These are phyloP conservation scores for Dinoponera quadriceps DNA, from an alignment of 1,140 invertebrate genomes.

Conservation along the genomic window DNA sequence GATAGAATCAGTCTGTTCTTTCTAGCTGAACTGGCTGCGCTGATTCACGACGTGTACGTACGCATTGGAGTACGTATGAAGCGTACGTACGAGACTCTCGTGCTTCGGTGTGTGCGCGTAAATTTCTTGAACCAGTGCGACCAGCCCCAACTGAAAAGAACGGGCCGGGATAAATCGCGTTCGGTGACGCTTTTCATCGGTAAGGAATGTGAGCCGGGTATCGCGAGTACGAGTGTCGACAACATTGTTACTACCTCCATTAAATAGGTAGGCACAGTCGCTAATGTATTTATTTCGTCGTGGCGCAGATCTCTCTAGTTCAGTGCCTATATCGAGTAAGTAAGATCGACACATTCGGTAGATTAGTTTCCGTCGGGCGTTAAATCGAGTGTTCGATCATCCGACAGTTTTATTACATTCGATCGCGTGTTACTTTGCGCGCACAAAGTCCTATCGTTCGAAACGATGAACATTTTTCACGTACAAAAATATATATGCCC, in stretches of 20 bases:
- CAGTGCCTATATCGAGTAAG: constrained; percentile 48
- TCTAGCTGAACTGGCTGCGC: no score
- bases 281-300: constrained; percentile 51
- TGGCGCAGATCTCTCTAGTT: constrained; percentile 41
- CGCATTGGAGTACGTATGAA: no score
- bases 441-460: not conserved
- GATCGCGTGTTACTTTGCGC: not conserved
- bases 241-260: constrained; percentile 45
- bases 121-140: no score
- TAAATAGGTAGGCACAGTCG: constrained; percentile 45
- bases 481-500: not conserved
- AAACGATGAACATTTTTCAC: not conserved
- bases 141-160: no score
- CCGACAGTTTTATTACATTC: constrained; percentile 25
- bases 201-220: not conserved
- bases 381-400: no score
- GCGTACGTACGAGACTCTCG: no score
- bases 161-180: constrained; percentile 5
- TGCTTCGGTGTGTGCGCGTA: no score
- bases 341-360: constrained; percentile 31
- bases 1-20: no score
- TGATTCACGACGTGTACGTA: no score
- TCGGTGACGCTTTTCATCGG: constrained; percentile 17
- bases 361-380: constrained; percentile 32
- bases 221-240: constrained; percentile 36